A percentile compares a stretch with the other conserved stretches of the same genome.
phyloP scores from a whole-genome alignment of 2,797 vertebrate species.

The Spatula versicolor region DNA sequence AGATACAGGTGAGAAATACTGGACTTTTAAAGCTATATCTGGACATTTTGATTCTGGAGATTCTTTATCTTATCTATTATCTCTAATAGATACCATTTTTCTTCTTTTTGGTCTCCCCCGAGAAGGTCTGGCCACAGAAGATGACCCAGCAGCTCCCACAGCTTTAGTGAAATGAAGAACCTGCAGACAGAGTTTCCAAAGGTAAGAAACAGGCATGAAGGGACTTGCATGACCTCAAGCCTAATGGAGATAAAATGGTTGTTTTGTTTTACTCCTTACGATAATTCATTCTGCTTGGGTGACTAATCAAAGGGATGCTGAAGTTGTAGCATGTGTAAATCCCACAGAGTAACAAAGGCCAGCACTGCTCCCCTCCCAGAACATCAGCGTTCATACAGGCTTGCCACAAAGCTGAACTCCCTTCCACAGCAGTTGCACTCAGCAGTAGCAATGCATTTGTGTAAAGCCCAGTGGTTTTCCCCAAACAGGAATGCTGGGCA shows the following conservation, averaged over 20 bases:
- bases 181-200: slow-evolving; percentile 37
- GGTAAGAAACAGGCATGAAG: neutral
- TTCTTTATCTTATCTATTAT: neutral
- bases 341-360: neutral
- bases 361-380: neutral
- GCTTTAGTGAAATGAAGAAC: slow-evolving; percentile 38
- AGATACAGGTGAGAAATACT: neutral
- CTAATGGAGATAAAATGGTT: neutral
- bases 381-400: neutral
- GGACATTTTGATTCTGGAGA: neutral
- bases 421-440: neutral
- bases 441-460: neutral
- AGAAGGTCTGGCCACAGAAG: slow-evolving; percentile 21
- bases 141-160: neutral
- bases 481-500: neutral
- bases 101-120: slow-evolving; percentile 58
- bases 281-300: neutral
- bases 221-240: neutral
- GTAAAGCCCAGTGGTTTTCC: neutral
- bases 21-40: neutral
- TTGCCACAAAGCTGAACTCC: neutral
- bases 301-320: neutral
- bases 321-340: neutral
- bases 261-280: neutral
- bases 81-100: slow-evolving; percentile 42